Conservation (phyloP, 2,888 invertebrate genomes). For the Ctenicera cuprea region DNA sequence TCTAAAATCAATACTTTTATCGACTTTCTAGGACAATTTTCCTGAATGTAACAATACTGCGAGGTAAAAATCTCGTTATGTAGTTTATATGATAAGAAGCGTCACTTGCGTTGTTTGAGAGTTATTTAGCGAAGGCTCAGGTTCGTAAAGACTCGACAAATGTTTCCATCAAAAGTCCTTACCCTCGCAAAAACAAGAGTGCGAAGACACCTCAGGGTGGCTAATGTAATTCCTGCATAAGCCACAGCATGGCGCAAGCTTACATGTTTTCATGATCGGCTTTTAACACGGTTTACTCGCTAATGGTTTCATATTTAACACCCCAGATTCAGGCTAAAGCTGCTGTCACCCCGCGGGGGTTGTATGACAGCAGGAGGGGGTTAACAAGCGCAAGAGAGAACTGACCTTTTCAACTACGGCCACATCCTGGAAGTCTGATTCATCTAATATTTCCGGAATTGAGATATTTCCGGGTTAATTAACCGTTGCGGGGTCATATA, state of each 20-base stretch:
- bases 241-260: constrained; percentile 45
- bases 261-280: constrained; percentile 56
- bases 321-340: constrained; percentile 35
- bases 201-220: constrained; percentile 41
- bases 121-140: constrained; percentile 1
- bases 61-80: not conserved
- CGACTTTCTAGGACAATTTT: no score
- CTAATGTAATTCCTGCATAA: constrained; percentile 53
- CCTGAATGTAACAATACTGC: not conserved
- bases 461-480: constrained; percentile 23
- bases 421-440: constrained; percentile 9
- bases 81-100: not conserved
- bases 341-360: constrained; percentile 39
- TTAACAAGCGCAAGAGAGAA: constrained; percentile 20
- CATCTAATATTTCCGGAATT: constrained; percentile 14
- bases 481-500: not conserved
- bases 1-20: no score
- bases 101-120: not conserved
- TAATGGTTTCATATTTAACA: constrained; percentile 56
- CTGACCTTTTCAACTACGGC: constrained; percentile 33
- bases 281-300: constrained; percentile 56
- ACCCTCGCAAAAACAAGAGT: constrained; percentile 24
- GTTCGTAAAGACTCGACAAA: constrained; percentile 1
- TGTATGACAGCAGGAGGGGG: constrained; percentile 23
- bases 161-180: constrained; percentile 23